phyloP scores from a whole-genome alignment of 2,113 vertebrate species.

The Engystomops pustulosus region DNA sequence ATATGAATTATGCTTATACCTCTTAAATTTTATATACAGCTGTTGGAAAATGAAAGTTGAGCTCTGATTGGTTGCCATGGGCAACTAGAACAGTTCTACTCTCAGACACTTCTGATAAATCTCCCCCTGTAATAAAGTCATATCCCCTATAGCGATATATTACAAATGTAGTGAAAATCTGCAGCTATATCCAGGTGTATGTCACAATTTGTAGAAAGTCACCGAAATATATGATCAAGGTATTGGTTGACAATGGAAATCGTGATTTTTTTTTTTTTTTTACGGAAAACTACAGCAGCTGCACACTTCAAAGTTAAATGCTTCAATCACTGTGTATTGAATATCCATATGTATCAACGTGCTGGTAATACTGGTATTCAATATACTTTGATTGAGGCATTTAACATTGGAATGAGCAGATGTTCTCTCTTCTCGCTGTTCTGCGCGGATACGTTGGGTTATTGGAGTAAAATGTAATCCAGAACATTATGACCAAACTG shows the following conservation, averaged over 20 bases:
- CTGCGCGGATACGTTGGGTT: constrained; percentile 16
- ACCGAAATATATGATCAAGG: constrained; percentile 20
- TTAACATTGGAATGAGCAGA: constrained; percentile 53
- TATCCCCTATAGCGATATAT: too few relatives aligned
- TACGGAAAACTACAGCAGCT: constrained; percentile 39
- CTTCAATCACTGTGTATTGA: constrained; percentile 58
- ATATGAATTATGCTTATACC: too few relatives aligned
- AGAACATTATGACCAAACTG: neutral
- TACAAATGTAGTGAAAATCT: neutral
- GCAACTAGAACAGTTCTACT: too few relatives aligned
- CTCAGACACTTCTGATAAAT: too few relatives aligned
- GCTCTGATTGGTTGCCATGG: too few relatives aligned
- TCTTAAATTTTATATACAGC: too few relatives aligned
- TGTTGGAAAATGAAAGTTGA: too few relatives aligned
- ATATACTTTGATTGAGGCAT: constrained; percentile 55
- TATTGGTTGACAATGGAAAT: constrained; percentile 40
- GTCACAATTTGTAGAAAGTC: neutral
- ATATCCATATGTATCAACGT: constrained; percentile 57
- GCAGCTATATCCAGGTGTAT: neutral
- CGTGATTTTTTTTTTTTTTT: neutral
- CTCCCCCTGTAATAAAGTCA: too few relatives aligned
- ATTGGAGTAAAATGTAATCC: neutral
- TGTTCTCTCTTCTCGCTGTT: constrained; percentile 30
- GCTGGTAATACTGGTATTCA: constrained; percentile 49
- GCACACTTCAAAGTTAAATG: constrained; percentile 56